Conservation (phyloP, 2,888 invertebrate species). For the Pycnomerus fuliginosus region DNA sequence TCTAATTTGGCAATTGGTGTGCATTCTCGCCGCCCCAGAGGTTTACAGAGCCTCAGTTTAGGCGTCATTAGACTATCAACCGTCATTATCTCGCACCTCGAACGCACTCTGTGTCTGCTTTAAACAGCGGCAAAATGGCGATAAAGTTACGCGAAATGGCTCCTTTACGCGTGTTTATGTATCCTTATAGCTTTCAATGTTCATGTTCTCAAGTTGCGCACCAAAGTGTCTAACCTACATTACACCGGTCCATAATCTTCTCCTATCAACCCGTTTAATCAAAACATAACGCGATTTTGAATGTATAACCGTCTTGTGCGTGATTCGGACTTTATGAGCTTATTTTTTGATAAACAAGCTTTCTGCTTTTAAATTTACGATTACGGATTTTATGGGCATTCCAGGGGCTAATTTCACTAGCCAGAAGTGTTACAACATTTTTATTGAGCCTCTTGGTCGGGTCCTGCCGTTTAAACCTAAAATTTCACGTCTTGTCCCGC, state of each 20-base stretch:
- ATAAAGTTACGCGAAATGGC: constrained; percentile 53
- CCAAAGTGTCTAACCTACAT: constrained; percentile 43
- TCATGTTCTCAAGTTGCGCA: constrained; percentile 45
- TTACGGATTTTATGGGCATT: constrained; percentile 7
- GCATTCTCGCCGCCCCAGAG: constrained; percentile 29
- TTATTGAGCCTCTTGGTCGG: too few relatives aligned
- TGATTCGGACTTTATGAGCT: constrained; percentile 26
- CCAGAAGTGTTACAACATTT: constrained; percentile 5
- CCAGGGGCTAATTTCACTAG: constrained; percentile 5
- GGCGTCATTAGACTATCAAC: constrained; percentile 48
- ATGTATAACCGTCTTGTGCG: constrained; percentile 31
- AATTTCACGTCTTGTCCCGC: too few relatives aligned
- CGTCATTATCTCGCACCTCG: constrained; percentile 52
- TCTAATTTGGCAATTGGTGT: constrained; percentile 40
- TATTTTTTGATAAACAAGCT: constrained; percentile 10
- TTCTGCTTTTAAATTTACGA: constrained; percentile 7
- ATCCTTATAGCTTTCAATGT: constrained; percentile 48
- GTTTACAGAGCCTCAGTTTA: constrained; percentile 29
- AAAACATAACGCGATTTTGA: constrained; percentile 36
- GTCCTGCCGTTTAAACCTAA: too few relatives aligned
- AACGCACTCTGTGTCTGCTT: constrained; percentile 45
- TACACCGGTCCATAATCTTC: constrained; percentile 42
- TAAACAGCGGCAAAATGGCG: constrained; percentile 49
- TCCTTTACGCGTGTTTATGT: constrained; percentile 54
- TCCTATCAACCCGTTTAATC: constrained; percentile 42